phyloP scores from a whole-genome alignment of 2,888 invertebrate genomes.

The Amblyteles armatorius region DNA sequence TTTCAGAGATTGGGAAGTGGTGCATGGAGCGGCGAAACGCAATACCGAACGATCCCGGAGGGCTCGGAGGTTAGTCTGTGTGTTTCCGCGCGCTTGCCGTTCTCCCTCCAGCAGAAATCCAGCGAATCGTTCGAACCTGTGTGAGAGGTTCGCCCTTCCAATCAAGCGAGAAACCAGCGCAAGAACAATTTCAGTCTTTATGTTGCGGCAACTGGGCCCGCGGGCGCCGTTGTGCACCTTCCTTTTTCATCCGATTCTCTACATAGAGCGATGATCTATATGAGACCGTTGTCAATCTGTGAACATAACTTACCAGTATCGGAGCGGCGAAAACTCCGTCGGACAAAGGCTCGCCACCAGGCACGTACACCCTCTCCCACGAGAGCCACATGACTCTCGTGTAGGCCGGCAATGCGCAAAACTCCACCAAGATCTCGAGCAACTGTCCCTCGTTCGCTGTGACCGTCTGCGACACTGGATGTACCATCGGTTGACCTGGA shows the following conservation, averaged over 20 bases:
- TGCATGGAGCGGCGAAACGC: background rate
- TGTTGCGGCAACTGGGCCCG: conserved; percentile 26
- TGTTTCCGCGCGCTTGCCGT: background rate
- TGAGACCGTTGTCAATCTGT: background rate
- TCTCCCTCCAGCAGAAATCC: conserved; percentile 48
- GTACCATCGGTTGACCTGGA: conserved; percentile 89
- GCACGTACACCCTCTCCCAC: conserved; percentile 85
- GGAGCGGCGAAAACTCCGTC: conserved; percentile 76
- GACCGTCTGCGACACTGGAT: conserved; percentile 88
- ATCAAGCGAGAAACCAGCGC: conserved; percentile 54
- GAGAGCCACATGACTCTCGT: conserved; percentile 88
- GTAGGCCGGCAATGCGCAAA: conserved; percentile 91
- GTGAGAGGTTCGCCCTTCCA: conserved; percentile 34
- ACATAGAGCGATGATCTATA: background rate
- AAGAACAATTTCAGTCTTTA: conserved; percentile 54
- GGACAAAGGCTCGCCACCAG: conserved; percentile 85
- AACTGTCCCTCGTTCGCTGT: conserved; percentile 90
- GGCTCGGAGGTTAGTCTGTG: background rate
- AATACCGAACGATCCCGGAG: conserved; percentile 20
- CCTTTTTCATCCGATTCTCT: background rate
- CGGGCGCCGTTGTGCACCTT: conserved; percentile 16
- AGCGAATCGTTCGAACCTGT: conserved; percentile 60
- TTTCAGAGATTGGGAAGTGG: conserved; percentile 8
- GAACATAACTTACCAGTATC: conserved; percentile 55
- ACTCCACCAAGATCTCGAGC: conserved; percentile 89